Evolutionary conservation across 2,797 vertebrate genomes (phyloP).

Genomic region (Xerus rutilus): DNA sequence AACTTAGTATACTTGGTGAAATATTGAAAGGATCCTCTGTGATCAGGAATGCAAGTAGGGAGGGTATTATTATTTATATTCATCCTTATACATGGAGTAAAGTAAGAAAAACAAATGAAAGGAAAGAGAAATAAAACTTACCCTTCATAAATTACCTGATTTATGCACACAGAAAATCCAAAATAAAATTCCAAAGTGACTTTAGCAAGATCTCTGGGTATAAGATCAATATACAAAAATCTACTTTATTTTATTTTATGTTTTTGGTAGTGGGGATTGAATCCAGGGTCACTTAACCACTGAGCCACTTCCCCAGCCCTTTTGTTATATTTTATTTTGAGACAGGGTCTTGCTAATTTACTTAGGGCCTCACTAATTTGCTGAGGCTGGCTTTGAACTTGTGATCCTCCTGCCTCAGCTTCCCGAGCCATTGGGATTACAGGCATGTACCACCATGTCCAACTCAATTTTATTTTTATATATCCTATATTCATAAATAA

Average conservation of each 20-base stretch:
- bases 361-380: no score
- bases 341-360: no score
- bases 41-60: not conserved
- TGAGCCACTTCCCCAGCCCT: no score
- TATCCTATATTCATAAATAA: not conserved
- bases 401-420: no score
- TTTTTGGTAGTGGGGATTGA: no score
- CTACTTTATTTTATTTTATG: no score
- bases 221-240: conserved; percentile 9
- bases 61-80: not conserved
- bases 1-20: not conserved
- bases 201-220: conserved; percentile 9
- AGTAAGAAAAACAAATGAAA: not conserved
- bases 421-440: no score
- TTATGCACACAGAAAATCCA: not conserved
- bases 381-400: no score
- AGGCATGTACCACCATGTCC: no score
- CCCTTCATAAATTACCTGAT: not conserved
- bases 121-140: not conserved
- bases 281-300: no score
- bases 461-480: conserved; percentile 2
- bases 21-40: not conserved
- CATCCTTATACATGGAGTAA: not conserved
- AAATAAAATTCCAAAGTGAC: not conserved
- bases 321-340: no score